Base-by-base conservation (phyloP, 1,140 invertebrate species). In the Zaprionus ghesquierei region DNA sequence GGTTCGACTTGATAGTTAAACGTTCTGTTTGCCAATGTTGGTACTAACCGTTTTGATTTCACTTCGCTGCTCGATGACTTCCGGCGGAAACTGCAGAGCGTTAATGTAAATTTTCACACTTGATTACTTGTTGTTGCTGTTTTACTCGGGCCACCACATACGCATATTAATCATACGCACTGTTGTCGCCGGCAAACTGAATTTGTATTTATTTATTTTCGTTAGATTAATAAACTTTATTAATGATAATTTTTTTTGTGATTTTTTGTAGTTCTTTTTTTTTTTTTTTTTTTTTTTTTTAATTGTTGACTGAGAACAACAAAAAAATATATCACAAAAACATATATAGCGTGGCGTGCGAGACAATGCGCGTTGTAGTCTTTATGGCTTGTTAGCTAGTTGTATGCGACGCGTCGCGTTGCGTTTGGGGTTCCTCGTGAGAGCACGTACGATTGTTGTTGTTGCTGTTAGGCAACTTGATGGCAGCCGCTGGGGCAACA, bases 101-200 rank as follows among this genome's bases (percentile, higher is more conserved):
- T 54, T 68, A 60, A 60, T 72, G 49, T 33, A 62, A 50, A 56
- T 62, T 54, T 72, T 61, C 56, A 69, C 65, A 69, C 70, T 74
- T 49, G 56, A 22, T 46, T 69, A 51, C 22, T 59, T 3, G 27
- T 31, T 59, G 46, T 60, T 68, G 31, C 9, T 44, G 63, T 61
- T 31, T 63, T 65, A 62, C 65, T 77, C 0, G 22, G 15, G 27
- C 27, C 4, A 29, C 31, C n/a, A 41, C n/a, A 15, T 15, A 15
- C n/a, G 35, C 35, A 41, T 59, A 82, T 75, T 66, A 51, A 69
- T 46, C 55, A 77, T 74, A 70, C 75, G 71, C 53, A 84, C 69
- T 68, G 60, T 60, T 54, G 44, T 74, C n/a, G 29, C 71, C 59
- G 46, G 65, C 38, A 55, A n/a, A n/a, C 54, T 6, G 2, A 15